These are phyloP conservation scores for Drosophila saltans DNA, from an alignment of 1,140 invertebrate genomes.

Conservation along the genomic window DNA sequence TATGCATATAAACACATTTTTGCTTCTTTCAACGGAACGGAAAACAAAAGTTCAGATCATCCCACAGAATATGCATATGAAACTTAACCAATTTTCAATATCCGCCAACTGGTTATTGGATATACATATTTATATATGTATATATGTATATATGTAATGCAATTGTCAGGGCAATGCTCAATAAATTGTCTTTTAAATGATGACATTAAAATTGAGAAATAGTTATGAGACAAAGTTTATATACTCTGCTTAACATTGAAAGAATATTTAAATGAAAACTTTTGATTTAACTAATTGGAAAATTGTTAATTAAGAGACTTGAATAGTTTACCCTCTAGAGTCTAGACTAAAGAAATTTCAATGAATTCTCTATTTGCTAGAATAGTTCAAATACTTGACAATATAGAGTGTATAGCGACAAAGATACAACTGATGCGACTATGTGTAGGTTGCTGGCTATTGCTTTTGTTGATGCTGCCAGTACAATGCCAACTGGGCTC, in stretches of 20 bases:
- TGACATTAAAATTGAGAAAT: constrained; percentile 8
- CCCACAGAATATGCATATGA: constrained; percentile 39
- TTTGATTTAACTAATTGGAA: too few relatives aligned
- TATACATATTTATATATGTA: too few relatives aligned
- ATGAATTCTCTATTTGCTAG: background rate
- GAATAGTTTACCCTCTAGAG: too few relatives aligned
- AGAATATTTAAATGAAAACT: too few relatives aligned
- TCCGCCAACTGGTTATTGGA: constrained; percentile 35
- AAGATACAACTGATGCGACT: constrained; percentile 30
- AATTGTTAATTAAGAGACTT: too few relatives aligned
- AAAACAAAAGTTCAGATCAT: constrained; percentile 61
- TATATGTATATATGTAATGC: constrained; percentile 5
- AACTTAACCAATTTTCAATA: constrained; percentile 44
- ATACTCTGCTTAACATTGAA: constrained; percentile 17
- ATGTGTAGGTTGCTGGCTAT: constrained; percentile 54
- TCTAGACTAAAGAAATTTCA: background rate
- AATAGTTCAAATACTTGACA: background rate
- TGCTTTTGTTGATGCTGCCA: constrained; percentile 54
- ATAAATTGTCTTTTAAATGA: constrained; percentile 53
- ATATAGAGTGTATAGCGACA: constrained; percentile 26
- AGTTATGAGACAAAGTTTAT: background rate
- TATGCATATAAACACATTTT: constrained; percentile 9
- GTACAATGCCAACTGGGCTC: constrained; percentile 61
- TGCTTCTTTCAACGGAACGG: constrained; percentile 54
- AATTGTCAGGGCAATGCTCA: constrained; percentile 32